phyloP scores from a whole-genome alignment of 2,113 vertebrate species.

The Pitta sordida region DNA sequence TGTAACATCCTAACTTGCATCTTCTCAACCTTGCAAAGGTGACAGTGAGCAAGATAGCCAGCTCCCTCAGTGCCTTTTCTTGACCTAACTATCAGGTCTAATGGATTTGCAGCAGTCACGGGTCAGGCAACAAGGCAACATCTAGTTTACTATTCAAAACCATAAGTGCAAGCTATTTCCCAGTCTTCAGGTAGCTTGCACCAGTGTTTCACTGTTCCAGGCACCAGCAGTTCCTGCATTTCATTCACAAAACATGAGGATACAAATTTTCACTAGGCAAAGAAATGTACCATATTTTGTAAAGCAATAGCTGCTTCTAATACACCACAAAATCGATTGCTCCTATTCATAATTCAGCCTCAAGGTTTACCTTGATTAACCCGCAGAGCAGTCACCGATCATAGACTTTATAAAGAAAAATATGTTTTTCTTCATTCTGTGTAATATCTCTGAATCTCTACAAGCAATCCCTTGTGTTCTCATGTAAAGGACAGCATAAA shows the following conservation, averaged over 20 bases:
- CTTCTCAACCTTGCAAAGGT: neutral
- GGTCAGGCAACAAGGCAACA: accelerated
- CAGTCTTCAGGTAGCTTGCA: neutral
- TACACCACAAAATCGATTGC: neutral
- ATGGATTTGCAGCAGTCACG: neutral
- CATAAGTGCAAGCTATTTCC: neutral
- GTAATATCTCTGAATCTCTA: neutral
- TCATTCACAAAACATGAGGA: neutral
- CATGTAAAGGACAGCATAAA: neutral
- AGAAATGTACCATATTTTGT: neutral
- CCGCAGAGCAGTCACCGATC: neutral
- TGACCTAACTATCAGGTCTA: neutral
- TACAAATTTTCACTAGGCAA: neutral
- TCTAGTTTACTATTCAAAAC: neutral
- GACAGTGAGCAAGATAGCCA: neutral
- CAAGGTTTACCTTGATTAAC: neutral
- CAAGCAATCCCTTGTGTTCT: neutral
- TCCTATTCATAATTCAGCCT: neutral
- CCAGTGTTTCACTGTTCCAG: neutral
- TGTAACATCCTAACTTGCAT: neutral
- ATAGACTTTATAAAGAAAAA: neutral
- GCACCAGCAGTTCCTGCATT: neutral
- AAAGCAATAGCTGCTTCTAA: neutral
- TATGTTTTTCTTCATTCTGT: neutral
- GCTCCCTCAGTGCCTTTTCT: neutral